Base-by-base conservation (phyloP, 1,140 invertebrate genomes). In the Pseudomyrmex flavicornis region DNA sequence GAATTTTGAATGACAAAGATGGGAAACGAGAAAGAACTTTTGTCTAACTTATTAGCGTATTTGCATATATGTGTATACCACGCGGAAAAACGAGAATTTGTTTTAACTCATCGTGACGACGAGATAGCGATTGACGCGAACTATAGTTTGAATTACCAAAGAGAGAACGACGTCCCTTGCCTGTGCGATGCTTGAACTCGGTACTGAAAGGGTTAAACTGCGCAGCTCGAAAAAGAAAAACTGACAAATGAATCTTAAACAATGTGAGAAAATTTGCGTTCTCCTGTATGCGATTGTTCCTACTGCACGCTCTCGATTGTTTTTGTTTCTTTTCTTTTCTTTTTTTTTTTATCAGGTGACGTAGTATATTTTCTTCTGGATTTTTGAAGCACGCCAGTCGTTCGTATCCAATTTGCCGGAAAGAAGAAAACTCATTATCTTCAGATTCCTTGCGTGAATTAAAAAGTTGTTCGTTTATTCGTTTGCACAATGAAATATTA, bases 271-370 rank as follows among this genome's bases (percentile, higher is more conserved):
- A 17, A 22, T 22, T 69, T 61, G 61, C 17, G 68, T 84, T 86
- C 83, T 76, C 52, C 22, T 70, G 84, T 69, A 75, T 61, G 77
- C 69, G 66, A 82, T 44, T 88, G 74, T 88, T 88, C 82, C 74
- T 87, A 87, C 7, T 15, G 61, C 56, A 59, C 5, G 35, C 61
- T 74, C 12, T 74, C 22, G 12, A 70, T 69, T 70, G 46, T 74
- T 77, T 87, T 59, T 22, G 0, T 35, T 35, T 35, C 4, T 35
- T 35, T 35, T 35, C 0, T 35, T 35, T 35, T 35, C 5, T 35
- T 35, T 35, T 35, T 35, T 35, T 35, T 35, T 26, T 26, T 26
- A 26, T 77, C 59, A n/a, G n/a, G n/a, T n/a, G n/a, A n/a, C n/a
- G n/a, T n/a, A n/a, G n/a, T n/a, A n/a, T n/a, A n/a, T 70, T 56